Conservation (phyloP, 2,113 vertebrate genomes). For the Xiphias gladius region DNA sequence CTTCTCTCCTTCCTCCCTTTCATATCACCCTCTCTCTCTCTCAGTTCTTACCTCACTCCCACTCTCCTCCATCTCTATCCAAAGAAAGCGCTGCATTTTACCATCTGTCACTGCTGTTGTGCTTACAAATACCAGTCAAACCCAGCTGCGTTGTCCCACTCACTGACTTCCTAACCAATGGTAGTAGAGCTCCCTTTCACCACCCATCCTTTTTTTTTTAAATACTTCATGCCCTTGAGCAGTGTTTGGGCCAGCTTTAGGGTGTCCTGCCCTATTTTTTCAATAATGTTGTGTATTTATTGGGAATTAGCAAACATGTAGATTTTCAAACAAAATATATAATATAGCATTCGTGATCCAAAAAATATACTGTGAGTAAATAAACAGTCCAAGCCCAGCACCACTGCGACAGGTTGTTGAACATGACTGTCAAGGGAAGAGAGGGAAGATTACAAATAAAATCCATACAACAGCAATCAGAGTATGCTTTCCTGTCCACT, state of each 20-base stretch:
- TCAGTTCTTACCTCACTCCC: conserved; percentile 56
- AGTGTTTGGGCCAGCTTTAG: neutral
- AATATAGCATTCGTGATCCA: neutral
- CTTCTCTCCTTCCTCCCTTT: conserved; percentile 26
- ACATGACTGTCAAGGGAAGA: neutral
- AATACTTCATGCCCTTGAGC: neutral
- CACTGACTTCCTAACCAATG: conserved; percentile 50
- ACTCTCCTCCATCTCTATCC: conserved; percentile 57
- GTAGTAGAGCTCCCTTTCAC: conserved; percentile 21
- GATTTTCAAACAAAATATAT: neutral
- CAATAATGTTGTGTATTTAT: neutral
- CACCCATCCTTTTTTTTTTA: conserved; percentile 15
- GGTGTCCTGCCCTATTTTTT: neutral
- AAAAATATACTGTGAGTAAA: neutral
- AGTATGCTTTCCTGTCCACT: neutral
- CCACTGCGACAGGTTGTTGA: neutral
- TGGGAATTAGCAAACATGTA: neutral
- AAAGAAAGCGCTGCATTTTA: conserved; percentile 75
- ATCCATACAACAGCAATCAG: neutral
- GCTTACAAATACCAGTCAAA: conserved; percentile 71
- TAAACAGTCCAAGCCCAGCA: neutral
- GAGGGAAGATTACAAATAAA: neutral
- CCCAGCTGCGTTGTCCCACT: conserved; percentile 39
- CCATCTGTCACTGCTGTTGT: conserved; percentile 82
- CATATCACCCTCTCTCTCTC: conserved; percentile 25